Percentiles rank a stretch among this genome's conserved stretches.
Conservation (phyloP, 2,797 vertebrate genomes). For the Crocodylus rhombifer region DNA sequence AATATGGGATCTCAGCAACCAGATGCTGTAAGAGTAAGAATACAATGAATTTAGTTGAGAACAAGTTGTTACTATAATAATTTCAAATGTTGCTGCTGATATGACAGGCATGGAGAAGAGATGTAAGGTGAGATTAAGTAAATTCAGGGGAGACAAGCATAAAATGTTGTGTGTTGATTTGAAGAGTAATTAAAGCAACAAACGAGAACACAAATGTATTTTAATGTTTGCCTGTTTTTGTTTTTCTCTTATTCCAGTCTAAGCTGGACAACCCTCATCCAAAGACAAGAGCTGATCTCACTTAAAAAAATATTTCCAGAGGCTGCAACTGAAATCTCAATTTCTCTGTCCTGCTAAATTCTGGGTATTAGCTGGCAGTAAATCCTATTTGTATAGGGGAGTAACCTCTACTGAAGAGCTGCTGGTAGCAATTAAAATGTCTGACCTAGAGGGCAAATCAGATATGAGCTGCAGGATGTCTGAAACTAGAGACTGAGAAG, state of each 20-base stretch:
- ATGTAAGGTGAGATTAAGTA: neutral
- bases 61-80: neutral
- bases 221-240: fast-evolving
- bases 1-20: neutral
- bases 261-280: neutral
- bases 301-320: neutral
- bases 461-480: slow-evolving; percentile 11
- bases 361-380: neutral
- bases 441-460: slow-evolving; percentile 55
- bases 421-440: neutral
- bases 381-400: slow-evolving; percentile 12
- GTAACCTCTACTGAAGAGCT: slow-evolving; percentile 42
- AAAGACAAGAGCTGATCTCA: neutral
- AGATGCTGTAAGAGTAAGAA: neutral
- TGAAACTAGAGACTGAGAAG: neutral
- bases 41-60: neutral
- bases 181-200: neutral
- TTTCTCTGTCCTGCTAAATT: neutral
- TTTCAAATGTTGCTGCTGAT: neutral
- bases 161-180: neutral
- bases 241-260: neutral
- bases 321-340: neutral
- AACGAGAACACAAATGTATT: neutral
- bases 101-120: neutral
- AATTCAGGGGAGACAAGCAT: neutral